Base-by-base conservation (phyloP, 2,797 vertebrate genomes). In the Coregonus ussuriensis region DNA sequence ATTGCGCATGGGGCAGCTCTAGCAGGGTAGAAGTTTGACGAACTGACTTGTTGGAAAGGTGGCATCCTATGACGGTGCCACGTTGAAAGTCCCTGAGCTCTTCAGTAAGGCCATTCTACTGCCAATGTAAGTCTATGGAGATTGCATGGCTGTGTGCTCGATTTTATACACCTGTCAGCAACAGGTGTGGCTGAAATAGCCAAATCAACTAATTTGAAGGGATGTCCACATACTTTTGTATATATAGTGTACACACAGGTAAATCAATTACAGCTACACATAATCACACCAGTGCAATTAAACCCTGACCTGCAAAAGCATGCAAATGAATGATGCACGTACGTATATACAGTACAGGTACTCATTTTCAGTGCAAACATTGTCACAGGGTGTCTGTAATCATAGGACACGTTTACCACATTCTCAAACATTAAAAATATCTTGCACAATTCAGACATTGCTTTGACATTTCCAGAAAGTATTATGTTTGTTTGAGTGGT, bases 251-350 rank as follows among this genome's bases (percentile, higher is more conserved):
- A 41, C 33, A 35, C 29, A 67, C 66, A 67, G 33, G 66, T 66
- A 89, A 91, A 82, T 82, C 3, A 86, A 92, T 86, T 81, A 93
- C 88, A 81, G 85, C 67, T 18, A 89, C 88, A 92, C 88, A 90
- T 89, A 78, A 85, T 86, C 83, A 89, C 90, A 91, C 90, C 88
- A 93, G 91, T 93, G 92, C 91, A 94, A 89, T 91, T 91, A 84
- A 90, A 92, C 88, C 93, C 91, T 93, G 92, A 93, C 92, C 84
- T 62, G 81, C 87, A 89, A 90, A 89, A 93, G 91, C 91, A 94
- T 94, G 93, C 91, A 94, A 87, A 79, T 84, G 84, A 85, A 84
- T 89, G 78, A 87, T 77, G 86, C 85, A 88, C 81, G 87, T 51
- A 47, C 90, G 16, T 25, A 93, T 91, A 14, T 92, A 92, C 91